phyloP scores from a whole-genome alignment of 2,113 vertebrate genomes.

The Nibea coibor region DNA sequence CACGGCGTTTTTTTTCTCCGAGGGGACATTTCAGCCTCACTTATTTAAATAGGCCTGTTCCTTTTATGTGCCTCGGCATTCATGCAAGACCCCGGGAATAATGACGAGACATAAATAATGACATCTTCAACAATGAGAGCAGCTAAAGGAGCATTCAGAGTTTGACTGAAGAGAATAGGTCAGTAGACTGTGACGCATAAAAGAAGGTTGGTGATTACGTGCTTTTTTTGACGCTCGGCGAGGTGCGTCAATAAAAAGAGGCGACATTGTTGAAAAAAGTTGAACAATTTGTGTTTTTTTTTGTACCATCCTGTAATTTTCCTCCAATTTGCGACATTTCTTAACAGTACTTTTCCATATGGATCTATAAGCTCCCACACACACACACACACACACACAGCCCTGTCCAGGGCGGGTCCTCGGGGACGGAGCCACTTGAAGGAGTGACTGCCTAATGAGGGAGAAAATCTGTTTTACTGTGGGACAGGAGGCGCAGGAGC shows the following conservation, averaged over 20 bases:
- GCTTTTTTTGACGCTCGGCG: slow-evolving; percentile 8
- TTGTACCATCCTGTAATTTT: slow-evolving; percentile 11
- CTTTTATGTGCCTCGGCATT: slow-evolving; percentile 55
- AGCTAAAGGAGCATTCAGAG: slow-evolving; percentile 55
- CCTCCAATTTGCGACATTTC: slow-evolving; percentile 2
- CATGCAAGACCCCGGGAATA: slow-evolving; percentile 39
- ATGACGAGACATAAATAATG: slow-evolving; percentile 57
- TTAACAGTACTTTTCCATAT: slow-evolving; percentile 29
- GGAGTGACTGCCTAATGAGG: slow-evolving; percentile 82
- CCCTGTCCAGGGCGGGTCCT: slow-evolving; percentile 69
- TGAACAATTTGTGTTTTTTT: background rate
- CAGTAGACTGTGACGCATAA: slow-evolving; percentile 30
- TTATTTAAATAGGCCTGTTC: slow-evolving; percentile 38
- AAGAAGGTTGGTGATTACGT: slow-evolving; percentile 23
- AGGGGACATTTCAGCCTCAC: slow-evolving; percentile 28
- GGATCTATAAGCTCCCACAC: slow-evolving; percentile 38
- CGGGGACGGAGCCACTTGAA: slow-evolving; percentile 77
- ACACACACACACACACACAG: slow-evolving; percentile 15
- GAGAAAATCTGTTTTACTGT: slow-evolving; percentile 78
- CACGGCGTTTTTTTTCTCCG: background rate
- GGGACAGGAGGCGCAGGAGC: slow-evolving; percentile 72
- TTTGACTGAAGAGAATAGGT: slow-evolving; percentile 54
- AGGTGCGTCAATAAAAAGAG: slow-evolving; percentile 2
- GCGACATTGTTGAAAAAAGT: slow-evolving; percentile 4
- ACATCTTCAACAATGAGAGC: slow-evolving; percentile 63